Evolutionary conservation across 1,140 invertebrate species (phyloP).

Genomic region (Bombus ignitus): DNA sequence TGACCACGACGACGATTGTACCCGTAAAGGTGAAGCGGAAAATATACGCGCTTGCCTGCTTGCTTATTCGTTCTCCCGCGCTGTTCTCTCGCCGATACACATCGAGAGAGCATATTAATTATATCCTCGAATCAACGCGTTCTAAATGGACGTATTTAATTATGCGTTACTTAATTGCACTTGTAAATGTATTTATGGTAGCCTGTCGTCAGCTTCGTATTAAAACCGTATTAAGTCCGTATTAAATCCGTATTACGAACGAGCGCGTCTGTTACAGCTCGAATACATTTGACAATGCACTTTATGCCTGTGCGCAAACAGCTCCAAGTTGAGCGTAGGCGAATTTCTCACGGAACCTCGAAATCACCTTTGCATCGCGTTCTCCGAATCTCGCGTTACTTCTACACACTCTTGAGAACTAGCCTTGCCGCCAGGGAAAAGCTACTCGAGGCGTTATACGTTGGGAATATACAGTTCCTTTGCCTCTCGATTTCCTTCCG

Average conservation of each 20-base stretch:
- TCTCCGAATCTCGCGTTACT: background rate
- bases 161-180: constrained; percentile 17
- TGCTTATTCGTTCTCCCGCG: background rate
- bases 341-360: background rate
- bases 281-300: background rate
- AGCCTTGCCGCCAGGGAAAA: no score
- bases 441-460: background rate
- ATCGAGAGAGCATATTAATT: constrained; percentile 19
- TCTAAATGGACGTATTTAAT: constrained; percentile 18
- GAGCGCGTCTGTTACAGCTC: background rate
- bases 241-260: background rate
- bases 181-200: constrained; percentile 22
- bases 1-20: background rate
- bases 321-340: background rate
- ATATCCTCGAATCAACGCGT: constrained; percentile 7
- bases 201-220: background rate
- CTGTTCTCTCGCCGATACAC: background rate
- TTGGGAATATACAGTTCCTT: background rate
- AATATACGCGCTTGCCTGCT: background rate
- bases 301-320: background rate
- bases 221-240: background rate
- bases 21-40: background rate
- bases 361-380: background rate
- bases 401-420: no score
- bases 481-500: background rate